Percentiles rank a stretch among this genome's conserved stretches.
Conservation (phyloP, 2,888 invertebrate genomes). For the Liodrosophila aerea region DNA sequence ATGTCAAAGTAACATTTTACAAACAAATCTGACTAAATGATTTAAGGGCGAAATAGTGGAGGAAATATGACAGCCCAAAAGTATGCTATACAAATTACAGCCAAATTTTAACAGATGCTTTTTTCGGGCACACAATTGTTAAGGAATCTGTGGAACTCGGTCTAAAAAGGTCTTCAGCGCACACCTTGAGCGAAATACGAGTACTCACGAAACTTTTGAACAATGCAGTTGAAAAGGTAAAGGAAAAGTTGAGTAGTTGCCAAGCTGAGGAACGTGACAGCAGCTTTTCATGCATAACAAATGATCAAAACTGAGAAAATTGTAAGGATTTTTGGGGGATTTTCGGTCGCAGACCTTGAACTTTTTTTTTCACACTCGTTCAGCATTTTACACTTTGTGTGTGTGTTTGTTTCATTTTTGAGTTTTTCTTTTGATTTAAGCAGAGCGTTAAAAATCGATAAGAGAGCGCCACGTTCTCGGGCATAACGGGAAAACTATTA, state of each 20-base stretch:
- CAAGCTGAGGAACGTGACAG: conserved; percentile 12
- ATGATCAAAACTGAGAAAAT: conserved; percentile 21
- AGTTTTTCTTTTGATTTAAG: conserved; percentile 9
- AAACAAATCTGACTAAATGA: too few relatives aligned
- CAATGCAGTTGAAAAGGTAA: neutral
- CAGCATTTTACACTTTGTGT: conserved; percentile 1
- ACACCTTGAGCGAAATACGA: too few relatives aligned
- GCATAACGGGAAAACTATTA: neutral
- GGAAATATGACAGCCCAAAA: too few relatives aligned
- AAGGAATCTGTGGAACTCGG: too few relatives aligned
- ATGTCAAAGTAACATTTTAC: too few relatives aligned
- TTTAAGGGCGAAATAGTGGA: too few relatives aligned
- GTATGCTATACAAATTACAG: neutral
- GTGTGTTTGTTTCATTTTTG: too few relatives aligned
- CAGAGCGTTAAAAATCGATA: conserved; percentile 58
- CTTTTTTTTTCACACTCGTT: conserved; percentile 55
- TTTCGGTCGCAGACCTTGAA: conserved; percentile 69
- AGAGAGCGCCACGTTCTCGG: conserved; percentile 21
- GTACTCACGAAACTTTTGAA: too few relatives aligned
- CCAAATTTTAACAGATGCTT: neutral
- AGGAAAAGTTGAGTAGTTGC: conserved; percentile 4
- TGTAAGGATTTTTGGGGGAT: conserved; percentile 22
- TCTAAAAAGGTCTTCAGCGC: too few relatives aligned
- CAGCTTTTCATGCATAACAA: conserved; percentile 43
- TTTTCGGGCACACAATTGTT: too few relatives aligned